Percentiles rank a stretch among this genome's conserved stretches.
phyloP scores from a whole-genome alignment of 2,113 vertebrate genomes.

The Macroglossus sobrinus region DNA sequence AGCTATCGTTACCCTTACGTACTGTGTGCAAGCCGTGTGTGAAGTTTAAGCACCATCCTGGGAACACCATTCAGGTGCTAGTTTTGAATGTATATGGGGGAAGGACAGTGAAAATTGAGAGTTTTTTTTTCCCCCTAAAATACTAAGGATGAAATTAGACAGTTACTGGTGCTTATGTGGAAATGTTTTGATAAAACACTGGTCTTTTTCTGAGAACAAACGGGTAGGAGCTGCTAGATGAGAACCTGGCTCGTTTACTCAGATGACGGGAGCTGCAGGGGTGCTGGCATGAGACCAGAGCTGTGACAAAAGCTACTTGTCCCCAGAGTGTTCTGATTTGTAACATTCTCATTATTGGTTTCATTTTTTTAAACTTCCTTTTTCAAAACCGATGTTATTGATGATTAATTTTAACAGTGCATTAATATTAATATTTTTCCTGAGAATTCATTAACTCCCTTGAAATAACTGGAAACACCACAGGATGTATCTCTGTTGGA shows the following conservation, averaged over 20 bases:
- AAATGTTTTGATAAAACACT: not conserved
- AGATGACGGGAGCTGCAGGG: not conserved
- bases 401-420: not conserved
- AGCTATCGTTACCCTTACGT: not conserved
- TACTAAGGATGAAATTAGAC: not conserved
- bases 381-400: not conserved
- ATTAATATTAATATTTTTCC: not conserved
- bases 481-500: not conserved
- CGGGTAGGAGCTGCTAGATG: not conserved
- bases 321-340: not conserved
- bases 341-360: not conserved
- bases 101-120: not conserved
- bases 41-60: not conserved
- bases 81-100: not conserved
- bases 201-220: not conserved
- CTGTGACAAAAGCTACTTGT: not conserved
- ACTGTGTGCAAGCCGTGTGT: not conserved
- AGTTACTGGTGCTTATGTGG: not conserved
- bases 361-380: not conserved
- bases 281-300: not conserved
- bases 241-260: not conserved
- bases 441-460: not conserved
- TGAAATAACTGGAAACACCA: not conserved
- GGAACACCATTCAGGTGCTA: not conserved
- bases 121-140: not conserved